phyloP scores from a whole-genome alignment of 2,113 vertebrate genomes.

The Thalassoma bifasciatum region DNA sequence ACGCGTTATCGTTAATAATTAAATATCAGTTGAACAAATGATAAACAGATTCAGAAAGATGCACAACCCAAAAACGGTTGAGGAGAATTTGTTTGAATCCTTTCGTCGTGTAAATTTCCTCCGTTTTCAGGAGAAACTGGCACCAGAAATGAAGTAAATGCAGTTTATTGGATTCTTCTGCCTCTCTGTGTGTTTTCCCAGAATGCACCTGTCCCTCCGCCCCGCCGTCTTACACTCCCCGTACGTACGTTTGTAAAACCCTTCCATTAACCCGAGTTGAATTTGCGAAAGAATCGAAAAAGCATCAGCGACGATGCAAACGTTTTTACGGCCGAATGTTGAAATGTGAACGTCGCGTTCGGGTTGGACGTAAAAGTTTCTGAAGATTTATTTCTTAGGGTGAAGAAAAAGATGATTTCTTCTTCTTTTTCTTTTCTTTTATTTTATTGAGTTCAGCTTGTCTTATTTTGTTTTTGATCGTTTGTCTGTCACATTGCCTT shows the following conservation, averaged over 20 bases:
- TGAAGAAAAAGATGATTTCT: conserved; percentile 4
- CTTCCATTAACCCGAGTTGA: conserved; percentile 28
- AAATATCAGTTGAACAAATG: too few species aligned
- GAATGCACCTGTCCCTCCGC: conserved; percentile 51
- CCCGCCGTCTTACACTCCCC: conserved; percentile 59
- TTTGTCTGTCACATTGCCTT: conserved; percentile 77
- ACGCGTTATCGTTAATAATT: too few species aligned
- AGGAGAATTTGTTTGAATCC: too few species aligned
- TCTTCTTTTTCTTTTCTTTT: conserved; percentile 26
- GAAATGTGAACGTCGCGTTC: conserved; percentile 69
- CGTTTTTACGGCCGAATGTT: conserved; percentile 63
- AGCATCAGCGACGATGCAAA: conserved; percentile 66
- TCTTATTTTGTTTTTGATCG: conserved; percentile 52
- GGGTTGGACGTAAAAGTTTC: conserved; percentile 59
- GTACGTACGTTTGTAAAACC: conserved; percentile 31
- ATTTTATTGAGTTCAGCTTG: conserved; percentile 50
- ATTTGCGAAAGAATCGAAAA: conserved; percentile 42
- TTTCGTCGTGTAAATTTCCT: conserved; percentile 19
- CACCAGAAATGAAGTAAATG: conserved; percentile 34
- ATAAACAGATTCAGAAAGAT: too few species aligned
- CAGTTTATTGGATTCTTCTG: conserved; percentile 45
- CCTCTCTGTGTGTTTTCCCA: conserved; percentile 47
- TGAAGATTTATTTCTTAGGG: conserved; percentile 72
- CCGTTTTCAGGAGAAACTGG: neutral
- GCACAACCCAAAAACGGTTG: too few species aligned